phyloP scores from a whole-genome alignment of 53 echinoderm and acorn worm genomes.

The Stichopus horrens region DNA sequence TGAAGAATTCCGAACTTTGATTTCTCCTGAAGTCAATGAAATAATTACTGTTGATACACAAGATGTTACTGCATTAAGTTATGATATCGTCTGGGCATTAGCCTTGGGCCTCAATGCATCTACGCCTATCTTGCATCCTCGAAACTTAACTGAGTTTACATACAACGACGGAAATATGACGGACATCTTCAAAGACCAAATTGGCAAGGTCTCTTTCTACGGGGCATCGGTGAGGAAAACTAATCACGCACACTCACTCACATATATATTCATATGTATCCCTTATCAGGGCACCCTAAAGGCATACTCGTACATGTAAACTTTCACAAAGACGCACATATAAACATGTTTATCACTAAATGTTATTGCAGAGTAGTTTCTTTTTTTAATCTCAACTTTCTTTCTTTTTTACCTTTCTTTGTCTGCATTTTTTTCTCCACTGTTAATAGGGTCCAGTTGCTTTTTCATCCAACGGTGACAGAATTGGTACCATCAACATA shows the following conservation, averaged over 20 bases:
- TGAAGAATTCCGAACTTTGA: constrained; percentile 36
- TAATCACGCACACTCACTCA: too few species aligned
- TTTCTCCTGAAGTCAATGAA: not conserved
- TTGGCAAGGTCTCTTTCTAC: constrained; percentile 47
- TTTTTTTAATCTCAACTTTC: not conserved
- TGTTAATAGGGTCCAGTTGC: constrained; percentile 43
- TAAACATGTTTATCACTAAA: too few species aligned
- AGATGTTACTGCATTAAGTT: constrained; percentile 52
- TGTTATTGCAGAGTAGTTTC: not conserved
- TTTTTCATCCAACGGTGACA: constrained; percentile 49
- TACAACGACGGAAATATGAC: constrained; percentile 50
- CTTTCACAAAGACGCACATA: too few species aligned
- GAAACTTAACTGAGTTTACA: constrained; percentile 42
- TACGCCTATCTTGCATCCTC: not conserved
- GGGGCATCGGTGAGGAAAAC: constrained; percentile 67
- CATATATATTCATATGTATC: too few species aligned
- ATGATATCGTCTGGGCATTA: constrained; percentile 70
- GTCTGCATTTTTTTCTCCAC: not conserved
- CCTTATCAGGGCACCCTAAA: too few species aligned
- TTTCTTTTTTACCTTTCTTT: not conserved
- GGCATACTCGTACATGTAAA: too few species aligned
- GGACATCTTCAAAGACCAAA: constrained; percentile 25
- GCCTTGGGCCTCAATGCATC: constrained; percentile 58
- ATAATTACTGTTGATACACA: constrained; percentile 39
- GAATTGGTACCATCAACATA: constrained; percentile 39